Conservation (phyloP, 2,113 vertebrate genomes). For the Eupsittula cactorum region DNA sequence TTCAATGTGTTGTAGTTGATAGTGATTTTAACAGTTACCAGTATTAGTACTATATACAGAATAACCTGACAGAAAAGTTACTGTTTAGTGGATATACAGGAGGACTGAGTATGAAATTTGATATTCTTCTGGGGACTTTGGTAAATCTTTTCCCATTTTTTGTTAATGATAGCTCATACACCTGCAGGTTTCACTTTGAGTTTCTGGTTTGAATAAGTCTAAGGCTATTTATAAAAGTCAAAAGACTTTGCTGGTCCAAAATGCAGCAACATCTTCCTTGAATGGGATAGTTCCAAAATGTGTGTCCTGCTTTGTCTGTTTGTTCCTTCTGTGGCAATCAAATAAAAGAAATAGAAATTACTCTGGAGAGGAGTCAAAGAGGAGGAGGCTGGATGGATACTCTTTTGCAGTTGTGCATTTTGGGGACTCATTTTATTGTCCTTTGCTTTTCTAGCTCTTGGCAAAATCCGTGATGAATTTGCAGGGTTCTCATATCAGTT, state of each 20-base stretch:
- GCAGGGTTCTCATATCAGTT: background rate
- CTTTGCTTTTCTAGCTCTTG: background rate
- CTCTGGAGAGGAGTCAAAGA: background rate
- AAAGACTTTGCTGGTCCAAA: background rate
- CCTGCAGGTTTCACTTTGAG: background rate
- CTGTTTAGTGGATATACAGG: background rate
- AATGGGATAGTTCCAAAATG: background rate
- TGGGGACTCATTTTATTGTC: background rate
- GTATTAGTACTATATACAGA: background rate
- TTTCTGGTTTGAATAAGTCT: background rate
- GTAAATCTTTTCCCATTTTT: background rate
- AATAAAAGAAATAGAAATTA: background rate
- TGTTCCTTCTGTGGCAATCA: background rate
- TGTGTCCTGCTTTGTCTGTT: background rate
- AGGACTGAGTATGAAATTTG: background rate
- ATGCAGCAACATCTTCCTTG: background rate
- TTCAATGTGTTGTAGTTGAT: background rate
- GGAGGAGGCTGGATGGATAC: background rate
- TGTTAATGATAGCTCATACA: background rate
- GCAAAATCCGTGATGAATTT: background rate
- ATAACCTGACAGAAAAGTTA: background rate
- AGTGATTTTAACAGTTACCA: background rate
- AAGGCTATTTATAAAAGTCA: background rate
- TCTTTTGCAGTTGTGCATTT: background rate
- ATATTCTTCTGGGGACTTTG: background rate